phyloP scores from a whole-genome alignment of 2,113 vertebrate species.

The Cromileptes altivelis region DNA sequence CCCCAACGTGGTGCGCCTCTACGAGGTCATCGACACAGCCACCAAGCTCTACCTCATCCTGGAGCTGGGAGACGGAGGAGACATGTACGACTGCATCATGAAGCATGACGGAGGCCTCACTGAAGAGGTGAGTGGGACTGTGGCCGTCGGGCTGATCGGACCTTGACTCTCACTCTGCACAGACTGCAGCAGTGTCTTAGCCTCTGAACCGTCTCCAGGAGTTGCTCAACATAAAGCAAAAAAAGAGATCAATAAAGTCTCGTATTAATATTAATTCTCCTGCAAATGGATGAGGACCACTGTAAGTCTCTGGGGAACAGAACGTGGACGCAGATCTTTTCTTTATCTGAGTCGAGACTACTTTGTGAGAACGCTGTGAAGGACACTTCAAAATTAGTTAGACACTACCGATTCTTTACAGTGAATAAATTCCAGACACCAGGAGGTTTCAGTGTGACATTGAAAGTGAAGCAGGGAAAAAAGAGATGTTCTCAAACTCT shows the following conservation, averaged over 20 bases:
- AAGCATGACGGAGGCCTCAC: slow-evolving; percentile 96
- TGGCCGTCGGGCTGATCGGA: not conserved
- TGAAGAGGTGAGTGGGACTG: slow-evolving; percentile 83
- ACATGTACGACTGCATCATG: slow-evolving; percentile 99
- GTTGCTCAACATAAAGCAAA: not conserved
- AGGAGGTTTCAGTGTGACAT: slow-evolving; percentile 16
- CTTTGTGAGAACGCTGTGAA: slow-evolving; percentile 14
- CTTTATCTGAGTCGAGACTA: not conserved
- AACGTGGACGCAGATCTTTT: not conserved
- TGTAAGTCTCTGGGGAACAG: not conserved
- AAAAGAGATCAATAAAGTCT: not conserved
- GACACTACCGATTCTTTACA: slow-evolving; percentile 15
- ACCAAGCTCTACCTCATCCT: slow-evolving; percentile 99
- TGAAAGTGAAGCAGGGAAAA: slow-evolving; percentile 30
- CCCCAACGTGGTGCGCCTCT: slow-evolving; percentile 97
- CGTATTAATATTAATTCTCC: slow-evolving; percentile 3
- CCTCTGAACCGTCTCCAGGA: not conserved
- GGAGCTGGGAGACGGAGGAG: slow-evolving; percentile 97
- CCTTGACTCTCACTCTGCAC: not conserved
- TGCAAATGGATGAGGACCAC: not conserved
- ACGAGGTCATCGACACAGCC: slow-evolving; percentile 98
- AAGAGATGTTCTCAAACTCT: not conserved
- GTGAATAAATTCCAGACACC: slow-evolving; percentile 37
- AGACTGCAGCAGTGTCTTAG: not conserved
- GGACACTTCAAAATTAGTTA: slow-evolving; percentile 31